These are phyloP conservation scores for Sarotherodon lohbergeri DNA, from an alignment of 2,113 vertebrate species.

Conservation along the genomic window DNA sequence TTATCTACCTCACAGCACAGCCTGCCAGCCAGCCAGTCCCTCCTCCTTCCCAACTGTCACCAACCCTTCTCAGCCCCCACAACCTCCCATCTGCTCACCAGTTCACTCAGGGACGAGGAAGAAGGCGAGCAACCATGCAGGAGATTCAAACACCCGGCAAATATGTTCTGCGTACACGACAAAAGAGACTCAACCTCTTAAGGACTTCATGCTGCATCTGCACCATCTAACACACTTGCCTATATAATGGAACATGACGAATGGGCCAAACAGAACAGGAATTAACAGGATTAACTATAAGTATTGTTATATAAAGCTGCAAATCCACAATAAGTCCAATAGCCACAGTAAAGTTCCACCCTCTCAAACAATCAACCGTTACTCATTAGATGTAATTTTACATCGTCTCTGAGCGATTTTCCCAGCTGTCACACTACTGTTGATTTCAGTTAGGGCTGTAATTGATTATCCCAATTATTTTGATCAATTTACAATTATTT, in stretches of 20 bases:
- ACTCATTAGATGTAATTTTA: neutral
- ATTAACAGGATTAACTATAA: neutral
- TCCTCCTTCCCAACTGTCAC: conserved; percentile 1
- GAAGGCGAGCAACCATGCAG: neutral
- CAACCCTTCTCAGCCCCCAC: conserved; percentile 16
- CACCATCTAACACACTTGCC: neutral
- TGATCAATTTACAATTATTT: neutral
- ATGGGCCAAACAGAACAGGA: neutral
- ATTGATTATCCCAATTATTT: neutral
- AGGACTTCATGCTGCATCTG: neutral
- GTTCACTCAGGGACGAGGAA: conserved; percentile 5
- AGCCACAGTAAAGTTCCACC: neutral
- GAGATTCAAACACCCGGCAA: neutral
- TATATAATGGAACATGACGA: neutral
- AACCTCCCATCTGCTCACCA: conserved; percentile 51
- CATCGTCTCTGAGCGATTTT: neutral
- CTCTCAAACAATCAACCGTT: neutral
- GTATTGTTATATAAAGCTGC: neutral
- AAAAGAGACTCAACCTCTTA: neutral
- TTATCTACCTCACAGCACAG: neutral
- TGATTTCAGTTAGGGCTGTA: neutral
- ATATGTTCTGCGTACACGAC: neutral
- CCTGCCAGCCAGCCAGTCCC: neutral
- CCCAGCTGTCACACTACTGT: neutral
- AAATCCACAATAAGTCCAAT: neutral